phyloP scores from a whole-genome alignment of 2,888 invertebrate species.

The Caenorhabditis parvicauda region DNA sequence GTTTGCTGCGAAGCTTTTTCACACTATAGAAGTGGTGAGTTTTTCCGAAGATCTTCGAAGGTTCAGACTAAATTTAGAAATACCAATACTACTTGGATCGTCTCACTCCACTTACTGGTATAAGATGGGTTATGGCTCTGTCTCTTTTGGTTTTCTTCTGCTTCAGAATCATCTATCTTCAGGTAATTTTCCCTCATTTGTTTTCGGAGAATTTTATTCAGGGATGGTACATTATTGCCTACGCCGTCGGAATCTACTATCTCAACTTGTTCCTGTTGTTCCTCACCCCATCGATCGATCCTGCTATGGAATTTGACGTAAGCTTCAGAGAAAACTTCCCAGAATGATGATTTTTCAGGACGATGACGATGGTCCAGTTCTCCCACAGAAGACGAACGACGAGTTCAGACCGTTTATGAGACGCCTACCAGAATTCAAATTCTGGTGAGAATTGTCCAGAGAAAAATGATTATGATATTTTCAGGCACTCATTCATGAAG shows the following conservation, averaged over 20 bases:
- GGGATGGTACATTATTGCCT: conserved; percentile 99
- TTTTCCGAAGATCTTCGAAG: not conserved
- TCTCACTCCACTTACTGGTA: conserved; percentile 56
- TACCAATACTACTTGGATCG: conserved; percentile 62
- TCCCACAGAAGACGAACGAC: conserved; percentile 91
- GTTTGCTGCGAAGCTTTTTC: conserved; percentile 49
- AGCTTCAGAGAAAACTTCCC: not conserved
- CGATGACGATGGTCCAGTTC: conserved; percentile 73
- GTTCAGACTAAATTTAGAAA: conserved; percentile 35
- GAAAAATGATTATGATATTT: conserved; percentile 2
- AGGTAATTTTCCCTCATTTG: conserved; percentile 70
- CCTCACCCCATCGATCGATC: conserved; percentile 98
- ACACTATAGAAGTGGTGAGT: conserved; percentile 52
- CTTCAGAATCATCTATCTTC: conserved; percentile 52
- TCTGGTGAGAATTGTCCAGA: conserved; percentile 64
- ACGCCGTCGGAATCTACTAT: conserved; percentile 97
- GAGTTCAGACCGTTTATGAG: conserved; percentile 96
- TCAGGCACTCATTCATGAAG: conserved; percentile 83
- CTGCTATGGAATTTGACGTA: conserved; percentile 78
- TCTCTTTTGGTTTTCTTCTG: conserved; percentile 46
- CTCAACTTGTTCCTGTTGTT: conserved; percentile 99
- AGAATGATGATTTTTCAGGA: conserved; percentile 12
- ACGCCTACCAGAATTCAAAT: conserved; percentile 96
- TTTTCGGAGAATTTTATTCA: conserved; percentile 63
- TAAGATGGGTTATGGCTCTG: conserved; percentile 58